Base-by-base conservation (phyloP, 2,113 vertebrate species). In the Tetrao urogallus region DNA sequence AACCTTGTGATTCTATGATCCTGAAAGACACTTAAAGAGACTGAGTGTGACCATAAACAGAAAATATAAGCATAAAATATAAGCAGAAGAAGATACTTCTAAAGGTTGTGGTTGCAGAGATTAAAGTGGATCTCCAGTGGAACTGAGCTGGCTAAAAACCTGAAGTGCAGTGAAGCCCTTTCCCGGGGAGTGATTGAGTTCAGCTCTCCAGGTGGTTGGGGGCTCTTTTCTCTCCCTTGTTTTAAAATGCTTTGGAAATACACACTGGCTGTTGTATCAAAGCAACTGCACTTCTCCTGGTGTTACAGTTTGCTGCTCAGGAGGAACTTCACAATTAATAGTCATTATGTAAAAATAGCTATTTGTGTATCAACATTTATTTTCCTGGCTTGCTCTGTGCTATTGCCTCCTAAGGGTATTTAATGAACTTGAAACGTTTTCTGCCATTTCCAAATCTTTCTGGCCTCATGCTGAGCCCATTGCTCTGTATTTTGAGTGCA, bases 361-460 rank as follows among this genome's bases (percentile, higher is more conserved):
- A 75, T 61, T 76, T 90, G 77, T 90, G 34, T 95, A 58, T 84
- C 94, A 91, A 40, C 80, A 27, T 14, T 93, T 86, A 48, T 86
- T 94, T 92, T 78, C 82, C 25, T 64, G 73, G 61, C 61, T 92
- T 91, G 65, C 13, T 19, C 63, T 75, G 54, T 84, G 58, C 80
- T 82, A 1, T 54, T 94, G 43, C 40, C 54, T 92, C 91, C 67
- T 45, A 66, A 64, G 77, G 63, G 17, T 86, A 76, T 88, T 92
- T 92, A 88, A 95, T 73, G 88, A 88, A 90, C 76, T 90, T 84
- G 66, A 94, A 94, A 86, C 75, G 45, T 70, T 91, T 86, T 72
- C 63, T 84, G 17, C n/a, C 38, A 47, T 40, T 93, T 86, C 69
- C 63, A 78, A 66, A 75, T 88, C 56, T 69, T 83, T 83, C 63